Evolutionary conservation across 2,113 vertebrate genomes (phyloP).

Genomic region (Dromas ardeola): DNA sequence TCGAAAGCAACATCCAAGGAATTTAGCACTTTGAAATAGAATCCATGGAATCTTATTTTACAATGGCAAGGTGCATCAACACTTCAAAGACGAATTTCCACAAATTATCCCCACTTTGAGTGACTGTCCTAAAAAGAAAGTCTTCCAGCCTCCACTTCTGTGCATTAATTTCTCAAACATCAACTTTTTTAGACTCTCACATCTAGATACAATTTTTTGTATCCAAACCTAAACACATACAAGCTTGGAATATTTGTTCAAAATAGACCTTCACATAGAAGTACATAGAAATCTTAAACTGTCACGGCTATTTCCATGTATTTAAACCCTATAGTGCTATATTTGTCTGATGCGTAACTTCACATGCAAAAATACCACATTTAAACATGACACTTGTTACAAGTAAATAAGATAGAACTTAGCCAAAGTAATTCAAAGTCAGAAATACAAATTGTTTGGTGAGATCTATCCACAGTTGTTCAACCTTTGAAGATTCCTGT

Average conservation of each 20-base stretch:
- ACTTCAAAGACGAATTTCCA: not conserved
- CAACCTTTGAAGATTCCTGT: conserved; percentile 61
- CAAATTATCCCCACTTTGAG: not conserved
- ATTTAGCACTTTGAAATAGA: not conserved
- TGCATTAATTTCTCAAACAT: not conserved
- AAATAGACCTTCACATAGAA: not conserved
- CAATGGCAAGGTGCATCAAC: not conserved
- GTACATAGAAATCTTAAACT: not conserved
- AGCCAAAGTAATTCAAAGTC: not conserved
- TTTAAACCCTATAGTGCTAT: not conserved
- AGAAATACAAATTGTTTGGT: not conserved
- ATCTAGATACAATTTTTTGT: not conserved
- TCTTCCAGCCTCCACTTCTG: not conserved
- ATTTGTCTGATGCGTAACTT: not conserved
- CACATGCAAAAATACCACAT: not conserved
- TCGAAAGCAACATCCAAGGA: not conserved
- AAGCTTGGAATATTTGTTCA: not conserved
- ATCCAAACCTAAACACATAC: not conserved
- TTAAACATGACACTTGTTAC: not conserved
- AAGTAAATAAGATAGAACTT: not conserved
- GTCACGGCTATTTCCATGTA: not conserved
- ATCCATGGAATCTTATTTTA: not conserved
- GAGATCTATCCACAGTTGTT: conserved; percentile 3
- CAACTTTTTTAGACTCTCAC: not conserved
- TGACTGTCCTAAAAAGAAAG: not conserved